Evolutionary conservation across 2,888 invertebrate species (phyloP).

Genomic region (Ischnus inquisitorius): DNA sequence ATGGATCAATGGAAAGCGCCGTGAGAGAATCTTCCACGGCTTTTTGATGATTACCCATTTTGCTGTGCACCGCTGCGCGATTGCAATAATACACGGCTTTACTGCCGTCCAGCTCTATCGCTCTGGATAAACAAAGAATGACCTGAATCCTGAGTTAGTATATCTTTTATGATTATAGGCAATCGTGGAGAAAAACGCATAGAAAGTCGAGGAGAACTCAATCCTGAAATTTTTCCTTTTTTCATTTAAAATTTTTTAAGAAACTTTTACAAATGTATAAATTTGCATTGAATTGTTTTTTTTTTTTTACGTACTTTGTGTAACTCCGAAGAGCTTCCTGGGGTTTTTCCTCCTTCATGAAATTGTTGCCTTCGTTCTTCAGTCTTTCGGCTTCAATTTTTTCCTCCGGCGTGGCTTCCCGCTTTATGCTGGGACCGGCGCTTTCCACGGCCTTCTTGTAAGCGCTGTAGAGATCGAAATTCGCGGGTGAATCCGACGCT

Average conservation of each 20-base stretch:
- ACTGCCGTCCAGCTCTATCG: conserved; percentile 93
- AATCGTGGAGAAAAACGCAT: conserved; percentile 16
- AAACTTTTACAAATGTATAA: too few species aligned
- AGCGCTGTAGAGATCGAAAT: conserved; percentile 85
- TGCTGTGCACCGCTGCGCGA: conserved; percentile 97
- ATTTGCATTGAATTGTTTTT: background rate
- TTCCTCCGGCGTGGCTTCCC: conserved; percentile 86
- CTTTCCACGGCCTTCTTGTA: conserved; percentile 84
- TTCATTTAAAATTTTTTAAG: too few species aligned
- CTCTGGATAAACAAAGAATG: conserved; percentile 87
- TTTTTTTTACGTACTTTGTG: conserved; percentile 86
- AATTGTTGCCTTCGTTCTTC: conserved; percentile 94
- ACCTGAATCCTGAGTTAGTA: conserved; percentile 65
- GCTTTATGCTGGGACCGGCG: conserved; percentile 67
- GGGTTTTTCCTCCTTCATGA: conserved; percentile 94
- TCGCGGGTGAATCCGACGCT: conserved; percentile 84
- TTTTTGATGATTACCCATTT: conserved; percentile 92
- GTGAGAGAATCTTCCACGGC: conserved; percentile 96
- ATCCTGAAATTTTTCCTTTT: background rate
- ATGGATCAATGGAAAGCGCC: conserved; percentile 95
- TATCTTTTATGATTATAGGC: conserved; percentile 66
- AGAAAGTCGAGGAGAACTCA: background rate
- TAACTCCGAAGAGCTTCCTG: conserved; percentile 94
- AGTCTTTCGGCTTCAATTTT: conserved; percentile 92
- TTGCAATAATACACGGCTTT: conserved; percentile 99